phyloP scores from a whole-genome alignment of 2,888 invertebrate species.

The Syrphus vitripennis region DNA sequence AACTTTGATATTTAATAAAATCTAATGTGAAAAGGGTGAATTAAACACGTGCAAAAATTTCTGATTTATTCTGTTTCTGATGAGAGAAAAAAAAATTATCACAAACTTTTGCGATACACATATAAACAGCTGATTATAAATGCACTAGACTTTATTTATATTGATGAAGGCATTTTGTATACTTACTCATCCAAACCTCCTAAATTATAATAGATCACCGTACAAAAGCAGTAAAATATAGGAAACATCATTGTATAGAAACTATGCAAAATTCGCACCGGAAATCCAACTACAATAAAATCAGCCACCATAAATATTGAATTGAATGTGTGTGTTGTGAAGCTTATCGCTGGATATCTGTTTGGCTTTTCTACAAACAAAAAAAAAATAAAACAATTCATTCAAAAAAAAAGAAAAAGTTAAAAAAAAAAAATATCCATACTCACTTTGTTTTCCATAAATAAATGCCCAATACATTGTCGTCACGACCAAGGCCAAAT shows the following conservation, averaged over 20 bases:
- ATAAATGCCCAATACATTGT: constrained; percentile 87
- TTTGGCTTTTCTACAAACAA: constrained; percentile 83
- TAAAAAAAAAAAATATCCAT: neutral
- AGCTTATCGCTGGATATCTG: constrained; percentile 85
- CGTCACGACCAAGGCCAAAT: constrained; percentile 87
- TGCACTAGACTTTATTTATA: too few species aligned
- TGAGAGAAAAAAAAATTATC: too few species aligned
- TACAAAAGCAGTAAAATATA: constrained; percentile 83
- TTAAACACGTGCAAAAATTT: too few species aligned
- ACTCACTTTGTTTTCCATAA: constrained; percentile 78
- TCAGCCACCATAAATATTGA: constrained; percentile 88
- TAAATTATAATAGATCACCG: constrained; percentile 83
- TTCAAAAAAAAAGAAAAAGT: neutral
- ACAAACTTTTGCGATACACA: too few species aligned
- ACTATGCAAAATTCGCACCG: constrained; percentile 85
- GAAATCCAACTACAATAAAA: constrained; percentile 87
- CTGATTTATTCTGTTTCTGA: too few species aligned
- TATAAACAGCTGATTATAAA: too few species aligned
- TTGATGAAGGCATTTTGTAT: neutral
- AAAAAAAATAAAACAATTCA: neutral
- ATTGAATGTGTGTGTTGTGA: constrained; percentile 89
- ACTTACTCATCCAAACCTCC: constrained; percentile 84
- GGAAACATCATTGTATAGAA: constrained; percentile 85
- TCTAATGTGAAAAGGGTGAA: too few species aligned
- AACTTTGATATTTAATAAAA: too few species aligned